Evolutionary conservation across 2,113 vertebrate genomes (phyloP), one percentile per base, ranked within the genome.

Genomic region (Hypanus sabinus): DNA sequence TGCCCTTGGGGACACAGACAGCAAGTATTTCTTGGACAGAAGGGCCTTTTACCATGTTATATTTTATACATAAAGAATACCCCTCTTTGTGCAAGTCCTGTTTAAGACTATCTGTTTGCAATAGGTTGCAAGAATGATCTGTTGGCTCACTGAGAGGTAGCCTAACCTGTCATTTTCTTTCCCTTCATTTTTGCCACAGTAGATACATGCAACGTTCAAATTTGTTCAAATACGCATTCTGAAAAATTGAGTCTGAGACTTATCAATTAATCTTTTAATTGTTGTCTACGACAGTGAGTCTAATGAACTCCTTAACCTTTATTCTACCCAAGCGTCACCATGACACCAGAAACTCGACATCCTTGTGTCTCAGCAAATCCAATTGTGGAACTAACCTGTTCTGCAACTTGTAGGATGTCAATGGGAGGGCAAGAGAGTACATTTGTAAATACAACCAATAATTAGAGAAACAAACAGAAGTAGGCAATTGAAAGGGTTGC

Each of bases 381-480:
- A 90, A 65, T 90, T 90, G 60, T 88, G 6, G 62, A 90, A 90
- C 85, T 90, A 90, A 90, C 85, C 85, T 65, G 60, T 90, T 90
- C 60, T 33, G 12, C 85, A 14, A 90, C 60, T 90, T 65, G 18
- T 62, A 90, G 65, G 62, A 90, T 65, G 85, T 90, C 85, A 90
- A 68, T 18, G 12, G n/a, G 30, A 90, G 85, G 85, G 85, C 57
- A 90, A 90, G 83, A n/a, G 60, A 90, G 60, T 90, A 65, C 60
- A 90, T 90, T 90, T 90, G 85, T 90, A 90, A 90, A 90, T n/a
- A 18, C 85, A 90, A 33, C 85, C 60, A 33, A 90, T 62, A 88
- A 88, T 88, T 88, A 88, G 60, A 68, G 60, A 90, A 90, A 90
- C 65, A 33, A 65, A 65, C 60, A 90, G 65, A 65, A 20, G 30